Base-by-base conservation (phyloP, 2,888 invertebrate genomes). In the Cancer borealis region DNA sequence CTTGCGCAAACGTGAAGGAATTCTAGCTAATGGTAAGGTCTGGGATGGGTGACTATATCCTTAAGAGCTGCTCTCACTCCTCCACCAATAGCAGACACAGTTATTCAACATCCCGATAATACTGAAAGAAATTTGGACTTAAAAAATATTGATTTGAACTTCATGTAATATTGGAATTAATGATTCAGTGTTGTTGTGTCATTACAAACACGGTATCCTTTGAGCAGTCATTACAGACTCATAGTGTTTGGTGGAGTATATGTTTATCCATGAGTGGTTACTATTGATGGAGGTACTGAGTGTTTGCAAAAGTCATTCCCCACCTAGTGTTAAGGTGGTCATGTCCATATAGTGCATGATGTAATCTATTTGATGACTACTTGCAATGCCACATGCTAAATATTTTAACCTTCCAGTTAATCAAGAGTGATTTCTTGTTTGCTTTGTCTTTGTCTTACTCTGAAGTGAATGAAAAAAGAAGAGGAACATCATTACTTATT, bases 1-100 rank as follows among this genome's bases (percentile, higher is more conserved):
- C 93, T 73, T 94, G 30, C 94, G 30, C 87, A 94, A 91, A 91
- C 94, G 91, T 88, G 91, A 92, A 87, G 94, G 94, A 91, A 89
- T 94, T 39, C 10, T 87, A 49, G 79, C 89, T 10, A 87, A 92
- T 92, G 94, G 94, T 94, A 94, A 94, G 94, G 66, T 21, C 54
- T 46, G 90, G 49, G 54, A 60, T 60, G 47, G 14, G 84, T 30
- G 84, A 84, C 84, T 3, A 17, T 39, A 39, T 14, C 14, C 84
- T 39, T 84, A 91, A 73, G 66, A 66, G n/a, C 66, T 91, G 91
- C 45, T 21, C 39, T 91, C n/a, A 39, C 21, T 91, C 26, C 26
- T 49, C n/a, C 39, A 26, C 60, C 54, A 46, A 45, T 17, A 0
- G 0, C n/a, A 14, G 87, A 21, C 73, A n/a, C n/a, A 26, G 8